phyloP scores from a whole-genome alignment of 2,797 vertebrate genomes.

The Euthynnus affinis region DNA sequence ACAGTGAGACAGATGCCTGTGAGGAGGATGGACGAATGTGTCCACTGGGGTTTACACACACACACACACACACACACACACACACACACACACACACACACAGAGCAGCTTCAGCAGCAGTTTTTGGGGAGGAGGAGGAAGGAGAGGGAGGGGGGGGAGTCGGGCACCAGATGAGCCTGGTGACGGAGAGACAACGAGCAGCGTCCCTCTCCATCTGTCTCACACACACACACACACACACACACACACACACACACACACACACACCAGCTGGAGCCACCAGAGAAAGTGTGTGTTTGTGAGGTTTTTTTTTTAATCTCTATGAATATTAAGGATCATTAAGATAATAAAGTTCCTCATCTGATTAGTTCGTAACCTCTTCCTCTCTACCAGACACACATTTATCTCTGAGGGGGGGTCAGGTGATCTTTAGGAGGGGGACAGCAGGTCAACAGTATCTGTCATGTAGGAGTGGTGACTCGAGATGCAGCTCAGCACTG shows the following conservation, averaged over 20 bases:
- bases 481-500: no score
- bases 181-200: constrained; percentile 65
- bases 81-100: constrained; percentile 31
- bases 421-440: no score
- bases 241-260: constrained; percentile 29
- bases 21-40: no score
- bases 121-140: not conserved
- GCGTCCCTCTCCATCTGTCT: constrained; percentile 75
- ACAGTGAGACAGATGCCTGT: constrained; percentile 45
- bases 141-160: constrained; percentile 1
- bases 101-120: not conserved
- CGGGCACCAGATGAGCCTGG: constrained; percentile 74
- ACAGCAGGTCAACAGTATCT: no score
- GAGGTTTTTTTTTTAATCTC: constrained; percentile 16
- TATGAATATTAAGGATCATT: constrained; percentile 31
- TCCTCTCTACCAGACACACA: no score
- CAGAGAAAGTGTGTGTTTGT: constrained; percentile 55
- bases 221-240: no score
- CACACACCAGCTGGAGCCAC: constrained; percentile 46
- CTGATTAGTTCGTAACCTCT: constrained; percentile 7
- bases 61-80: not conserved
- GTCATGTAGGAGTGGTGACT: no score
- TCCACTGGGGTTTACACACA: no score
- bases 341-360: constrained; percentile 40
- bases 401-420: no score